Evolutionary conservation across 2,888 invertebrate genomes (phyloP), one percentile per base, ranked within the genome.

Genomic region (Caenorhabditis japonica): DNA sequence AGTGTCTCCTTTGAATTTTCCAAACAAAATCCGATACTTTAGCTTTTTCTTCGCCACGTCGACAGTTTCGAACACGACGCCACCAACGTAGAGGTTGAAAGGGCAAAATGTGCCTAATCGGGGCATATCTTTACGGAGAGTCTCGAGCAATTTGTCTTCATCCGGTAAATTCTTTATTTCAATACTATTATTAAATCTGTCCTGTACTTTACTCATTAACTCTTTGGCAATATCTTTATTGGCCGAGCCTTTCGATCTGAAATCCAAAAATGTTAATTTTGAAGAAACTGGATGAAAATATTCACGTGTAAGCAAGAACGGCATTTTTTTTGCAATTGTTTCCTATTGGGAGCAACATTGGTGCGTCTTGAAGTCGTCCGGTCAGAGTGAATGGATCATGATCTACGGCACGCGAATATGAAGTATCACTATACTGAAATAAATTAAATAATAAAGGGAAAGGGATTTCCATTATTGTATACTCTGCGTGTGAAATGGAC

Each of bases 31-130:
- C 19, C 59, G 19, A 41, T 69, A 76, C 23, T 41, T 34, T 1
- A 76, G 36, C 13, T 46, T 19, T 13, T 70, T 62, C 5, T 25
- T 2, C 8, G 38, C 7, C 13, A 60, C 7, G 15, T 73, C 53
- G 8, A 73, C 15, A 17, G 46, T 44, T 17, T 69, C 69, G 53
- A 76, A 73, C 1, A 69, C 61, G 23, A 76, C 59, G 23, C 76
- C 76, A 19, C 70, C 76, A n/a, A 64, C 59, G 38, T 70, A 76
- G 47, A 30, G 27, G 30, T 74, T 74, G 27, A 74, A 39, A 4
- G 47, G n/a, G 19, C 74, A 72, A 19, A 19, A 61, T 4, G 59
- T 59, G 0, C 58, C 62, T 33, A 43, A 64, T 4, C 17, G 27
- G n/a, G 59, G 49, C 27, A 70, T 38, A 27, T 76, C 76, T 21